Percentiles rank a stretch among this genome's conserved stretches.
Conservation (phyloP, 2,888 invertebrate genomes). For the Baccha elongata region DNA sequence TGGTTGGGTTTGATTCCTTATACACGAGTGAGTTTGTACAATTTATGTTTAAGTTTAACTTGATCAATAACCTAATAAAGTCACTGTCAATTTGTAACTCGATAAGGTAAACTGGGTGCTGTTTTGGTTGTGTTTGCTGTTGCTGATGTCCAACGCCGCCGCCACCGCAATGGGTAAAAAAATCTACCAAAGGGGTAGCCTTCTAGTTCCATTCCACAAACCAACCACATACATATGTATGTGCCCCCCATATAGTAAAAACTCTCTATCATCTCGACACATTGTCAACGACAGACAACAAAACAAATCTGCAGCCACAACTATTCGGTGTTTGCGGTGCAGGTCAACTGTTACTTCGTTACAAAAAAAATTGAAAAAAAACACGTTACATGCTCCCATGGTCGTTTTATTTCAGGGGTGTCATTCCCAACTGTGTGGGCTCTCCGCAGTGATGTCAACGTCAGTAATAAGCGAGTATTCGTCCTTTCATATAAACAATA, state of each 20-base stretch:
- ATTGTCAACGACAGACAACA: slow-evolving; percentile 15
- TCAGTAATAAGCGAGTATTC: too few relatives aligned
- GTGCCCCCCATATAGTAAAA: background rate
- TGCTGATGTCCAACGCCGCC: slow-evolving; percentile 8
- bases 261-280: slow-evolving; percentile 29
- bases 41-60: slow-evolving; percentile 13
- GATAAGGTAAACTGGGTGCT: slow-evolving; percentile 36
- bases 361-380: slow-evolving; percentile 12
- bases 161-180: slow-evolving; percentile 18
- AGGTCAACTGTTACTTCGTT: slow-evolving; percentile 49
- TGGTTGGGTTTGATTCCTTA: slow-evolving; percentile 12
- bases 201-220: too few relatives aligned
- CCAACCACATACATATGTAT: background rate
- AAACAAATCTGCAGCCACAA: slow-evolving; percentile 38
- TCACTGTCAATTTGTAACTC: slow-evolving; percentile 60
- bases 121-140: slow-evolving; percentile 16
- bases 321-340: slow-evolving; percentile 55
- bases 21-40: slow-evolving; percentile 7
- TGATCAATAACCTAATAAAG: slow-evolving; percentile 63
- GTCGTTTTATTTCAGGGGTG: background rate
- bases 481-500: too few relatives aligned
- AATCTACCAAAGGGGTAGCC: slow-evolving; percentile 12
- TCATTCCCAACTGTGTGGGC: too few relatives aligned
- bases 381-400: background rate
- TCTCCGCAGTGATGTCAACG: too few relatives aligned